Percentiles rank a stretch among this genome's conserved stretches.
These are phyloP conservation scores for Ectemnius cavifrons DNA, from an alignment of 2,888 invertebrate genomes.

Conservation along the genomic window DNA sequence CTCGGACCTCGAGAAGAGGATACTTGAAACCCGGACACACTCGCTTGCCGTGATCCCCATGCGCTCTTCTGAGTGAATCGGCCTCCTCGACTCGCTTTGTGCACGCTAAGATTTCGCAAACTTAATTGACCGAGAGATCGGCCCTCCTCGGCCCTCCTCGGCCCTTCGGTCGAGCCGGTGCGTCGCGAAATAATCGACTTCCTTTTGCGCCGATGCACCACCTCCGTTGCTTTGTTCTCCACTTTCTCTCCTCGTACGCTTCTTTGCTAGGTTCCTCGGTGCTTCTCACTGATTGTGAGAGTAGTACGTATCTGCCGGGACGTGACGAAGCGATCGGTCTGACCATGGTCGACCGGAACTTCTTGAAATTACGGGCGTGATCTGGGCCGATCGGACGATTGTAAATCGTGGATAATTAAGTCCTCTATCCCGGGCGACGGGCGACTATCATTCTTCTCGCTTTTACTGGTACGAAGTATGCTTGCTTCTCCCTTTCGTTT, in stretches of 20 bases:
- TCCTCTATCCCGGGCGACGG: background rate
- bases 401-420: constrained; percentile 18
- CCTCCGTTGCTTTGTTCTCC: background rate
- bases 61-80: too few relatives aligned
- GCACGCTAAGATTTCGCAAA: constrained; percentile 67
- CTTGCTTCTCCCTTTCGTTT: too few relatives aligned
- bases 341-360: constrained; percentile 12
- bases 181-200: constrained; percentile 53
- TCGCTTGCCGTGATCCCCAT: too few relatives aligned
- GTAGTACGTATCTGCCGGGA: background rate
- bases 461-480: background rate
- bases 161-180: constrained; percentile 14
- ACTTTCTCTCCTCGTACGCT: constrained; percentile 13
- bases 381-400: background rate
- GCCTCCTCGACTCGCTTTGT: background rate
- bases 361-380: background rate
- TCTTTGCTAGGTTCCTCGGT: constrained; percentile 20
- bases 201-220: constrained; percentile 30
- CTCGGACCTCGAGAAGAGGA: constrained; percentile 7
- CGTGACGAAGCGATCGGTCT: constrained; percentile 22
- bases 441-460: background rate
- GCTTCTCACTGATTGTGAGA: constrained; percentile 13
- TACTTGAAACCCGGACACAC: too few relatives aligned
- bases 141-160: constrained; percentile 25
- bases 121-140: constrained; percentile 73